Evolutionary conservation across 2,113 vertebrate genomes (phyloP).

Genomic region (Cyprinus carpio): DNA sequence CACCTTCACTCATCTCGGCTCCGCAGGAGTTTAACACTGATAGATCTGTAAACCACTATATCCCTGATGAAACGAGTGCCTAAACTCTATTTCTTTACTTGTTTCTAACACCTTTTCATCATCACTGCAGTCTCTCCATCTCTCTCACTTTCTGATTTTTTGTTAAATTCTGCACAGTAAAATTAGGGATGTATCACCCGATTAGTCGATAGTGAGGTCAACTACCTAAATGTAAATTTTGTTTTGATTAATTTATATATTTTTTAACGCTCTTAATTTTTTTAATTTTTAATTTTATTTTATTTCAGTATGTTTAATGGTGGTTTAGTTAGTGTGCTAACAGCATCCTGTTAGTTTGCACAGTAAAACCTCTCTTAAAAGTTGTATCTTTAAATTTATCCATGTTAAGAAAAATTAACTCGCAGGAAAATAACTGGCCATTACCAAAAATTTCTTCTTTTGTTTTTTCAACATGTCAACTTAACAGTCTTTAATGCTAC

Average conservation of each 20-base stretch:
- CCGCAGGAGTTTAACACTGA: constrained; percentile 25
- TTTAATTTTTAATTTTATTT: too few relatives aligned
- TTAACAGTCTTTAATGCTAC: not conserved
- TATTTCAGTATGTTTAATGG: too few relatives aligned
- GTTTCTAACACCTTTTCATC: constrained; percentile 1
- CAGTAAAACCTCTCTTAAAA: not conserved
- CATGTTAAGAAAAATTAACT: too few relatives aligned
- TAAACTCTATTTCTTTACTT: not conserved
- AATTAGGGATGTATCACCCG: not conserved
- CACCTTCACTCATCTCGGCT: not conserved
- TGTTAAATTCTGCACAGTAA: not conserved
- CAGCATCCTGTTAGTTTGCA: not conserved
- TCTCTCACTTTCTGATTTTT: not conserved
- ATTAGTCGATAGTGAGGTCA: not conserved
- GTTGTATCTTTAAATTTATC: not conserved
- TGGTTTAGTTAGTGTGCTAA: not conserved
- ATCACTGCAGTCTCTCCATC: not conserved
- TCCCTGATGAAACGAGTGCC: not conserved
- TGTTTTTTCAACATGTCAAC: too few relatives aligned
- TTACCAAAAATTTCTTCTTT: too few relatives aligned
- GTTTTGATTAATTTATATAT: not conserved
- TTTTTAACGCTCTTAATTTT: too few relatives aligned
- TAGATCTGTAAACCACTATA: constrained; percentile 14
- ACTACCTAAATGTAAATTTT: not conserved
- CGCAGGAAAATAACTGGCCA: not conserved